phyloP scores from a whole-genome alignment of 2,797 vertebrate species.

The Myotis planiceps region DNA sequence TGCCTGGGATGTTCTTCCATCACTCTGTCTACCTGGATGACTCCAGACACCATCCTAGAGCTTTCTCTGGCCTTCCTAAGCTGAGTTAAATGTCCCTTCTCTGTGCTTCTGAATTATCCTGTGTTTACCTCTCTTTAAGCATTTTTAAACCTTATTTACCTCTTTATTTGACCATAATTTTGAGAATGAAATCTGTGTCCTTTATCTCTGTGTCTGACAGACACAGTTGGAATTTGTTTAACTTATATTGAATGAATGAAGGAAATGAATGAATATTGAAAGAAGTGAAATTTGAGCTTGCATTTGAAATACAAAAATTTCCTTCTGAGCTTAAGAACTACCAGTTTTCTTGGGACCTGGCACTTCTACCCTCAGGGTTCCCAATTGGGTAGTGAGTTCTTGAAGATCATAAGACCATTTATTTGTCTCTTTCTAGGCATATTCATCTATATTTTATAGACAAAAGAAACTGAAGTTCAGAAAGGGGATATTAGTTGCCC shows the following conservation, averaged over 20 bases:
- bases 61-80: neutral
- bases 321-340: constrained; percentile 29
- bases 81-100: neutral
- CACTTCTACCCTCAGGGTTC: neutral
- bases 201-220: neutral
- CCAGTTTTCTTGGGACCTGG: neutral
- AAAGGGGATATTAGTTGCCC: neutral
- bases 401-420: neutral
- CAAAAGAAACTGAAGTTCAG: neutral
- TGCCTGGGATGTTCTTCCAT: neutral
- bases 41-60: neutral
- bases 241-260: neutral
- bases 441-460: neutral
- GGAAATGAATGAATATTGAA: neutral
- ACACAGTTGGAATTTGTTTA: constrained; percentile 4
- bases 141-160: neutral
- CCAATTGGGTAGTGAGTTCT: neutral
- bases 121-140: neutral
- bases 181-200: neutral
- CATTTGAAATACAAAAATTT: neutral
- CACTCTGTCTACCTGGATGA: neutral
- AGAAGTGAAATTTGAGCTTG: neutral
- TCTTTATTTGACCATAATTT: neutral
- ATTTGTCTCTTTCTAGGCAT: neutral
- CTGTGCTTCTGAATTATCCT: neutral